These are phyloP conservation scores for Eptatretus burgeri DNA, from an alignment of 2,113 vertebrate species.

Conservation along the genomic window DNA sequence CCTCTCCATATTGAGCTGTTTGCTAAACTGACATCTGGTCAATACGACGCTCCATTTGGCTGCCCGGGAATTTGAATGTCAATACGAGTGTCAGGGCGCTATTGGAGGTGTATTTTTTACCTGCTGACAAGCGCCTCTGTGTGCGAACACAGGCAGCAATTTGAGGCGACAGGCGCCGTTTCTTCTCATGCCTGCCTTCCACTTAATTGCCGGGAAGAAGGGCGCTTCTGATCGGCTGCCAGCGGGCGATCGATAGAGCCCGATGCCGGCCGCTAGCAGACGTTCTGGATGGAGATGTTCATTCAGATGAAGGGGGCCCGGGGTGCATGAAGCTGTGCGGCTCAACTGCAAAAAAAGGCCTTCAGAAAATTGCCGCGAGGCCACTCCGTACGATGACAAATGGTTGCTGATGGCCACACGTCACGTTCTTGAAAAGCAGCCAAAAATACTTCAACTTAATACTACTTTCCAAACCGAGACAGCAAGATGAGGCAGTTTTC, in stretches of 20 bases:
- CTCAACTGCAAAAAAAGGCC: no score
- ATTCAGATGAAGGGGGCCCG: no score
- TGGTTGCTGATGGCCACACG: no score
- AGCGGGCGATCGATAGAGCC: background rate
- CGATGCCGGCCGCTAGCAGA: no score
- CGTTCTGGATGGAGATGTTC: no score
- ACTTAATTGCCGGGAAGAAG: conserved; percentile 3
- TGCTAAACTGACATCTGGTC: conserved; percentile 7
- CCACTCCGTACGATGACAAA: no score
- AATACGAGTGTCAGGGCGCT: conserved; percentile 5
- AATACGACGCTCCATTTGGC: conserved; percentile 7
- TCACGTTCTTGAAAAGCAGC: no score
- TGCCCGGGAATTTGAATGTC: conserved; percentile 7
- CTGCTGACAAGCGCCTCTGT: conserved; percentile 6
- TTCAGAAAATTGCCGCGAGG: no score
- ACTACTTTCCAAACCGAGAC: no score
- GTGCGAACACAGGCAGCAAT: conserved; percentile 5
- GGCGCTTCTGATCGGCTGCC: background rate
- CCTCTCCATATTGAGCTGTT: conserved; percentile 6
- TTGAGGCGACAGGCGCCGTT: conserved; percentile 6
- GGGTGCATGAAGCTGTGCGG: no score
- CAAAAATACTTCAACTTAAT: no score
- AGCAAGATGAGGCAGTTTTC: no score
- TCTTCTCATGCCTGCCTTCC: conserved; percentile 1
- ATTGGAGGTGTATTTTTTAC: conserved; percentile 6